phyloP scores from a whole-genome alignment of 2,797 vertebrate genomes.

The Periparus ater region DNA sequence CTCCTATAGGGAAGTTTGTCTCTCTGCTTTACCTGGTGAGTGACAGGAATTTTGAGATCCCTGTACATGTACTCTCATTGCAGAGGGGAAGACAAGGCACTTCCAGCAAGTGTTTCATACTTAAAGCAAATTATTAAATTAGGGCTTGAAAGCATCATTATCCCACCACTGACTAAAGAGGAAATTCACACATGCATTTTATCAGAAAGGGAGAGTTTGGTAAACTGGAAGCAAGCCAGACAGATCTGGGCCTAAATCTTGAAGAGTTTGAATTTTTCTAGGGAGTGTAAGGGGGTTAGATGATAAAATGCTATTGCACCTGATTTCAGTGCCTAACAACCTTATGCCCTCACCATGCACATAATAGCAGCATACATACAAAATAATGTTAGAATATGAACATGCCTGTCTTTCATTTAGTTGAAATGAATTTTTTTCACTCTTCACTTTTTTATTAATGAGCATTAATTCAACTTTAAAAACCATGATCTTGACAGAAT shows the following conservation, averaged over 20 bases:
- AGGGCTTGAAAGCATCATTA: neutral
- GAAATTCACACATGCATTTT: neutral
- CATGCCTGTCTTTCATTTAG: neutral
- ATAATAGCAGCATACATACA: neutral
- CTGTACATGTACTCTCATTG: fast-evolving
- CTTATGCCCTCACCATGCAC: neutral
- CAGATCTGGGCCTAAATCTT: neutral
- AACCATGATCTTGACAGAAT: neutral
- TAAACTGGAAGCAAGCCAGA: neutral
- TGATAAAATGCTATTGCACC: neutral
- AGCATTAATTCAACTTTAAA: neutral
- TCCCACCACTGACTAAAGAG: neutral
- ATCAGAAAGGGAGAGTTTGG: neutral
- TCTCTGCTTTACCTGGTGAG: neutral
- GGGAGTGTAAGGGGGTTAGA: neutral
- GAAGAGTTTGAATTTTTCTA: neutral
- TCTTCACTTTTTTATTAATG: neutral
- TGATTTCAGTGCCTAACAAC: neutral
- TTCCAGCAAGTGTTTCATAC: neutral
- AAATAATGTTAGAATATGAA: neutral
- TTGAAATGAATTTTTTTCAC: neutral
- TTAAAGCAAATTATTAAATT: neutral
- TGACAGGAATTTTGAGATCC: neutral
- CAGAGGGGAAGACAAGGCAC: neutral
- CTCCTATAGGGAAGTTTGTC: neutral